Conservation (phyloP, 2,113 vertebrate species). For the Lanius collurio region DNA sequence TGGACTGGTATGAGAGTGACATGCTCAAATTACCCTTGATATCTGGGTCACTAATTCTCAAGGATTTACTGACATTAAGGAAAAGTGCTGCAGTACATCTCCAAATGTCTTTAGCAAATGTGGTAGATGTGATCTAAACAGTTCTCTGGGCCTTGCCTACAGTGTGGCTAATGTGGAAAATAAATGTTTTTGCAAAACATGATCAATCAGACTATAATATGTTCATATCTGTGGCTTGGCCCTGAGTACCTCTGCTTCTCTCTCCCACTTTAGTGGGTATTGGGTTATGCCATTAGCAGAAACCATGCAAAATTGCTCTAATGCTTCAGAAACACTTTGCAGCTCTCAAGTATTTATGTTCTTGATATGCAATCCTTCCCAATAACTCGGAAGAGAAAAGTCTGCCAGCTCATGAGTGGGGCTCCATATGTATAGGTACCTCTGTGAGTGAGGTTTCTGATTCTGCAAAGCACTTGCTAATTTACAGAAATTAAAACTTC, state of each 20-base stretch:
- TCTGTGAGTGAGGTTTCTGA: background rate
- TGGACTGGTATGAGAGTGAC: background rate
- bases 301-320: background rate
- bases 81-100: background rate
- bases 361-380: background rate
- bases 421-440: background rate
- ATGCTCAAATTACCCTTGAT: background rate
- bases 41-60: background rate
- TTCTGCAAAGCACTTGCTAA: background rate
- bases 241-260: background rate
- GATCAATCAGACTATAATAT: background rate
- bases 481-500: background rate
- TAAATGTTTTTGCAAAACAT: background rate
- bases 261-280: background rate
- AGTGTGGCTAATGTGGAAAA: background rate
- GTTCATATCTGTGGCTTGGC: background rate
- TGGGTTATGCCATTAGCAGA: background rate
- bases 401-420: background rate
- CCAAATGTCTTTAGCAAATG: background rate
- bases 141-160: background rate
- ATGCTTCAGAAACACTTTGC: background rate
- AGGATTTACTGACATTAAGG: background rate
- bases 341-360: background rate
- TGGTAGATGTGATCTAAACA: background rate
- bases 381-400: background rate